phyloP scores from a whole-genome alignment of 2,888 invertebrate genomes.

The Drosophila neotestacea region DNA sequence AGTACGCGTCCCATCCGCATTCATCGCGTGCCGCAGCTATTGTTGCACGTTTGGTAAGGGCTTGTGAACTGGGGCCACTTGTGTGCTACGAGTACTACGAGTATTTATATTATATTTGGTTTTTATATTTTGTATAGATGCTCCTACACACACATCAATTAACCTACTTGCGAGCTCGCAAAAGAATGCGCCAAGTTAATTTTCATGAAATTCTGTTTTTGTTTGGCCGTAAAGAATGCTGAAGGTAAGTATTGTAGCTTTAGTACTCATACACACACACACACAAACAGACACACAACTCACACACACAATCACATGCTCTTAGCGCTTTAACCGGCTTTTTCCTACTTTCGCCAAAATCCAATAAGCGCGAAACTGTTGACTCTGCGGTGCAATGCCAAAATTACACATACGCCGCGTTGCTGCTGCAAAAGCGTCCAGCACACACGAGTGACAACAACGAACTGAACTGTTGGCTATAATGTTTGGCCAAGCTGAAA shows the following conservation, averaged over 20 bases:
- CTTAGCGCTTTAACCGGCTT: constrained; percentile 72
- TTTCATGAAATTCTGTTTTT: constrained; percentile 58
- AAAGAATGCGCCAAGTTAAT: constrained; percentile 59
- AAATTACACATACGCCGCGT: constrained; percentile 60
- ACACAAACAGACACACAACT: constrained; percentile 5
- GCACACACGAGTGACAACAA: constrained; percentile 67
- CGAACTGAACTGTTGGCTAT: constrained; percentile 60
- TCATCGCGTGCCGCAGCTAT: constrained; percentile 52
- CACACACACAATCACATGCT: constrained; percentile 24
- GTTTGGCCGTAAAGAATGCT: constrained; percentile 35
- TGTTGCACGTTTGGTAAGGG: constrained; percentile 49
- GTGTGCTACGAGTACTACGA: constrained; percentile 3
- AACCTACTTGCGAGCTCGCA: constrained; percentile 57
- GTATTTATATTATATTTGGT: constrained; percentile 39
- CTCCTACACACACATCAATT: constrained; percentile 66
- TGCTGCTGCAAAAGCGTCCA: constrained; percentile 39
- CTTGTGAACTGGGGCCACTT: constrained; percentile 2
- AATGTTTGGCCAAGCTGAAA: constrained; percentile 7
- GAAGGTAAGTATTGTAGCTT: constrained; percentile 35
- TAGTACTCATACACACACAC: constrained; percentile 11
- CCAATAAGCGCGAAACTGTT: constrained; percentile 60
- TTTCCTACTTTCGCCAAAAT: constrained; percentile 70
- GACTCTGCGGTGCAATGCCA: constrained; percentile 17
- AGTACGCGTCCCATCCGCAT: constrained; percentile 43
- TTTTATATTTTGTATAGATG: constrained; percentile 35